Evolutionary conservation across 2,797 vertebrate genomes (phyloP).

Genomic region (Enteromius thamalakanensis): DNA sequence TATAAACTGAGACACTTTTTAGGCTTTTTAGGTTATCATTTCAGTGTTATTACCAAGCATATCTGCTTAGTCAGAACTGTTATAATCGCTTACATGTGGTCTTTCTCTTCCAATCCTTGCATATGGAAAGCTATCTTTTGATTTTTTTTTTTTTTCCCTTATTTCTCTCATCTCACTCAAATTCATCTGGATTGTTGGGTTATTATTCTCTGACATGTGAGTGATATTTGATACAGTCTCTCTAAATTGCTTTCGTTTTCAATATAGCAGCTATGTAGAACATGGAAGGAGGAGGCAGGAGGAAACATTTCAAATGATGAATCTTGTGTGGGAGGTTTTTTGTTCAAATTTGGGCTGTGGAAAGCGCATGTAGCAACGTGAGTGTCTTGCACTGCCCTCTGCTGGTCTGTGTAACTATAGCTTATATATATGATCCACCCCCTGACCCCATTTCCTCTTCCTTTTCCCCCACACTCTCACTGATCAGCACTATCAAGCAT

Average conservation of each 20-base stretch:
- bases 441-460: constrained; percentile 20
- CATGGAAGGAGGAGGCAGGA: not conserved
- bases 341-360: not conserved
- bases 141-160: constrained; percentile 38
- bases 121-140: constrained; percentile 53
- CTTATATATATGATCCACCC: not conserved
- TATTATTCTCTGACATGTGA: constrained; percentile 64
- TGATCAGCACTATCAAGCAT: constrained; percentile 39
- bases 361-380: not conserved
- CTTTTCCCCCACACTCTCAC: not conserved
- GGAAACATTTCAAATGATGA: not conserved
- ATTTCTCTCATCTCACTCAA: constrained; percentile 57
- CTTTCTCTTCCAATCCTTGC: constrained; percentile 12
- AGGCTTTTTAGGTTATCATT: not conserved
- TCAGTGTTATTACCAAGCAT: not conserved
- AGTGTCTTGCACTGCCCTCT: constrained; percentile 35
- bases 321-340: not conserved
- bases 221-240: constrained; percentile 61
- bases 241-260: constrained; percentile 64
- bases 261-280: constrained; percentile 50
- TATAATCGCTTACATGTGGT: constrained; percentile 50
- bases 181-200: constrained; percentile 62
- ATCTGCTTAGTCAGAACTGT: constrained; percentile 29
- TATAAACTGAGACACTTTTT: not conserved
- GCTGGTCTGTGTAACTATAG: constrained; percentile 3